Evolutionary conservation across 1,140 invertebrate genomes (phyloP), one percentile per base, ranked within the genome.

Genomic region (Colletes latitarsis): DNA sequence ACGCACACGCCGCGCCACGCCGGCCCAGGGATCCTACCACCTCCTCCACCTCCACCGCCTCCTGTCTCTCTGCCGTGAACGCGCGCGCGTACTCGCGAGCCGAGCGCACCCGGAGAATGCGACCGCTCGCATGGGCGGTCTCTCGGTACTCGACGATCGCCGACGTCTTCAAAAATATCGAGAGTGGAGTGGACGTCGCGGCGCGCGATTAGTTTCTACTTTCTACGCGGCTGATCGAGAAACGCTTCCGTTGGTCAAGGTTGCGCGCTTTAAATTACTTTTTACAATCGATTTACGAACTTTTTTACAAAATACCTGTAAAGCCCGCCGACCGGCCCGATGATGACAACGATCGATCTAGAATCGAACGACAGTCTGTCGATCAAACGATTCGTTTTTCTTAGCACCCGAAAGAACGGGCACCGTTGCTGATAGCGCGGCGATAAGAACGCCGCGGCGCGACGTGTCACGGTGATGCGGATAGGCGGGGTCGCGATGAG

Each of bases 91-190:
- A 49, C 49, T 49, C 49, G 49, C 6, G 49, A 49, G 15, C 39
- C 82, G 83, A 84, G 72, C 75, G 39, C 79, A 72, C 62, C 72
- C 52, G 72, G 84, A 78, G 88, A 90, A 88, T 83, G 88, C 88
- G 84, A 90, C 81, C 87, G 88, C 86, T 89, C 88, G 90, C 78
- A 90, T 89, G 89, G 89, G 88, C 91, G 91, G 87, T 87, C 86
- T 84, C 77, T 74, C 81, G 49, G 10, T 80, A 76, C 83, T 84
- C 81, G 86, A 58, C 82, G 82, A 52, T 72, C 75, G 76, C 77
- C 86, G 88, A 79, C 85, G 86, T 90, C 89, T 88, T 91, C 85
- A 91, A 92, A 93, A 93, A 92, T 92, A 83, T 81, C 69, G 86
- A 88, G 90, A 92, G 88, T 85, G 88, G 89, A 90, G 86, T 89